Percentiles rank a stretch among this genome's conserved stretches.
phyloP scores from a whole-genome alignment of 2,113 vertebrate species.

The Papio anubis region DNA sequence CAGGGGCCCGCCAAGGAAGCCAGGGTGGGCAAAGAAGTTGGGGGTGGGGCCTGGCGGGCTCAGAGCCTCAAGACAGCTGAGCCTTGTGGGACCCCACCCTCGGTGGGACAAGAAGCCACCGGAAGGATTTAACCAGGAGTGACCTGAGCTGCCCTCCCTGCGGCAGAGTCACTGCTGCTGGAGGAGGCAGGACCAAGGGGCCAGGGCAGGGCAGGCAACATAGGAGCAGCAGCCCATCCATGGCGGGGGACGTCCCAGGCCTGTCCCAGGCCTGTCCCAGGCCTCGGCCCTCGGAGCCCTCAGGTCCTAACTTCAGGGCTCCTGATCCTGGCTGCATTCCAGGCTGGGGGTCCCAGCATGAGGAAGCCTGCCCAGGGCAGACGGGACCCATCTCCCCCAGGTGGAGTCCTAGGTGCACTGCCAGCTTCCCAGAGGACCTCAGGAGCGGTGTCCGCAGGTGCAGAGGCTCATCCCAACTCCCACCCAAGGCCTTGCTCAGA shows the following conservation, averaged over 20 bases:
- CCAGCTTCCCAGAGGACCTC: neutral
- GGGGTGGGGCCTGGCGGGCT: neutral
- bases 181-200: neutral
- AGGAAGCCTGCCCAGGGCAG: neutral
- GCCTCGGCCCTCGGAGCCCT: neutral
- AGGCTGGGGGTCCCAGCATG: neutral
- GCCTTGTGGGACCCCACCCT: neutral
- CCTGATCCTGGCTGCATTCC: neutral
- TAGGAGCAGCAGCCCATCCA: neutral
- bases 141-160: neutral
- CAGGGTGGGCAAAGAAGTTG: neutral
- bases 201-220: neutral
- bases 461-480: neutral
- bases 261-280: neutral
- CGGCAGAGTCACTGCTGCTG: accelerated
- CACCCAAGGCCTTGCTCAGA: neutral
- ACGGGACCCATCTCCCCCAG: neutral
- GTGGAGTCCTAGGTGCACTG: neutral
- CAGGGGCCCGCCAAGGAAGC: accelerated
- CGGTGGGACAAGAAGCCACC: neutral
- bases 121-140: neutral
- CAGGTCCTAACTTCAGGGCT: neutral
- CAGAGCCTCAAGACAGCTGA: neutral
- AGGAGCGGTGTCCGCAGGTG: neutral
- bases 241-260: accelerated